Conservation (phyloP, 2,888 invertebrate genomes). For the Prionchulus punctatus region DNA sequence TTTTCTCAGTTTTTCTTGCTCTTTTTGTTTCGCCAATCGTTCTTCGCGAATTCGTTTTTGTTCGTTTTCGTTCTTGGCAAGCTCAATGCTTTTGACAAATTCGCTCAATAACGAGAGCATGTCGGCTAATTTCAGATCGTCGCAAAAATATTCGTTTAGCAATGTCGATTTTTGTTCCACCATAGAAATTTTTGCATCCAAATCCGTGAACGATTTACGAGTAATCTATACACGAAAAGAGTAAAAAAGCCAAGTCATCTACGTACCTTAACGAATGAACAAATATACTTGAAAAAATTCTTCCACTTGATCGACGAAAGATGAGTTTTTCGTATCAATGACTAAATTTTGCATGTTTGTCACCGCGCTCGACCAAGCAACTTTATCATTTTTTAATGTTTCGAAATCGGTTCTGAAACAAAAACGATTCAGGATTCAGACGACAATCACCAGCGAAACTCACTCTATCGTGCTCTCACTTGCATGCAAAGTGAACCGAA, state of each 20-base stretch:
- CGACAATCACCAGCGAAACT: neutral
- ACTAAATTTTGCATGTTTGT: no score
- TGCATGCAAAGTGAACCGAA: neutral
- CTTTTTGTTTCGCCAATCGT: conserved; percentile 73
- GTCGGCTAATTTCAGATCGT: conserved; percentile 23
- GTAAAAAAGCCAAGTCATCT: no score
- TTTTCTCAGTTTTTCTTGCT: neutral
- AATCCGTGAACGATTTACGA: neutral
- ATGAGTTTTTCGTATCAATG: no score
- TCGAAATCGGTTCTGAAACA: neutral
- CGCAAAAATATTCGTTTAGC: conserved; percentile 19
- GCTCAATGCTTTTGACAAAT: neutral
- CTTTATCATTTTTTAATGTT: neutral
- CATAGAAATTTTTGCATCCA: neutral
- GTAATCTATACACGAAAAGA: no score
- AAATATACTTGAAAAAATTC: no score
- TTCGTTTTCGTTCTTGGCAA: neutral
- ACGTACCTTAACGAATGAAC: no score
- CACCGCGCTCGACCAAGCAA: neutral
- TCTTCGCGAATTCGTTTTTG: conserved; percentile 38
- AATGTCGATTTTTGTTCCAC: conserved; percentile 11
- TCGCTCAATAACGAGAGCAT: conserved; percentile 9
- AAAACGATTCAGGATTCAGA: neutral
- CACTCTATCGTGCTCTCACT: neutral
- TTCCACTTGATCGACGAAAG: no score